A percentile compares a stretch with the other conserved stretches of the same genome.
These are phyloP conservation scores for Palythoa heliodiscus DNA, from an alignment of 92 coral and sea anemone genomes.

Conservation along the genomic window DNA sequence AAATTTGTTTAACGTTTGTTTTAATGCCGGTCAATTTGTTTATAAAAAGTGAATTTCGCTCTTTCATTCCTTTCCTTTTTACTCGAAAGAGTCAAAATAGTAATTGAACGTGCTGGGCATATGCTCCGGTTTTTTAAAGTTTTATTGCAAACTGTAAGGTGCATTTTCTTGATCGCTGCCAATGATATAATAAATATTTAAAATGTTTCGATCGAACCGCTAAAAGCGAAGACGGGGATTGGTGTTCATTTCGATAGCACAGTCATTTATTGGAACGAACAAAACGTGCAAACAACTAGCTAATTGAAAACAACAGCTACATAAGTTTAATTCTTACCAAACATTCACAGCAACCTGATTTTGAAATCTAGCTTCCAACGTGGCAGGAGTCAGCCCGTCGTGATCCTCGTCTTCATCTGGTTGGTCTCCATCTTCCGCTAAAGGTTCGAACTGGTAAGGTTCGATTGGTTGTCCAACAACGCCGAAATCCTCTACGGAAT, in stretches of 20 bases:
- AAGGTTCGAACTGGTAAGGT: slow-evolving; percentile 20
- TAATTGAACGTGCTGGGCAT: neutral
- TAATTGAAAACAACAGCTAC: neutral
- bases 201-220: neutral
- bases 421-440: neutral
- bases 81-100: neutral
- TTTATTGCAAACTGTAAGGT: neutral
- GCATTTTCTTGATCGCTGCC: neutral
- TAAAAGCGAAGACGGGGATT: neutral
- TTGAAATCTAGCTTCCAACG: neutral
- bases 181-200: no score
- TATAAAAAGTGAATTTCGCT: neutral
- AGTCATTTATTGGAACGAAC: neutral
- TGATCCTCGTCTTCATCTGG: neutral
- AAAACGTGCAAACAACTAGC: neutral
- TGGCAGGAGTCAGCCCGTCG: neutral
- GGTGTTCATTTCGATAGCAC: neutral
- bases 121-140: no score
- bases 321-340: neutral
- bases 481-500: slow-evolving; percentile 11
- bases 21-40: neutral
- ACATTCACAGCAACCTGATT: slow-evolving; percentile 1
- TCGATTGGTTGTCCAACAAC: neutral
- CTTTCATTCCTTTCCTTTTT: neutral
- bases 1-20: neutral